Conservation (phyloP, 2,888 invertebrate genomes). For the Copidosoma aretas region DNA sequence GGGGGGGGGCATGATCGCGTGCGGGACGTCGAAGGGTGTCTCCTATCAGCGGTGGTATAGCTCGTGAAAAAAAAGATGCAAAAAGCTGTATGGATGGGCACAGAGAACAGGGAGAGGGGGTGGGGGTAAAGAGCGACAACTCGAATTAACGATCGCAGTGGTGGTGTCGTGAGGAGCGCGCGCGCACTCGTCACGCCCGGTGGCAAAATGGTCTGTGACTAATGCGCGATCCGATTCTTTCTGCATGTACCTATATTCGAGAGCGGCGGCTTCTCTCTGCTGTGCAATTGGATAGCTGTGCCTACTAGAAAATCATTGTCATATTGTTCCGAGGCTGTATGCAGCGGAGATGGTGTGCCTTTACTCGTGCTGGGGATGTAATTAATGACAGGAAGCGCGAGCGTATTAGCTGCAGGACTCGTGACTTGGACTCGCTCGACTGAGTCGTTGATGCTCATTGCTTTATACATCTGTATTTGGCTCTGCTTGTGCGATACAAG, state of each 20-base stretch:
- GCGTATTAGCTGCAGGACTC: slow-evolving; percentile 39
- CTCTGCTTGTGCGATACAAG: background rate
- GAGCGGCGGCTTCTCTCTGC: slow-evolving; percentile 13
- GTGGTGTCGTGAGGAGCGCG: slow-evolving; percentile 36
- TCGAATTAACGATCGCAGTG: slow-evolving; percentile 56
- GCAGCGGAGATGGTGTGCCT: slow-evolving; percentile 15
- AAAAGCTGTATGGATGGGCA: too few species aligned
- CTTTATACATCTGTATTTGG: background rate
- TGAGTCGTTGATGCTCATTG: slow-evolving; percentile 25
- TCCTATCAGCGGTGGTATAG: background rate
- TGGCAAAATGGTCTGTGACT: slow-evolving; percentile 62
- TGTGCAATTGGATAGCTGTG: slow-evolving; percentile 16
- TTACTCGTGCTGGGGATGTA: slow-evolving; percentile 45
- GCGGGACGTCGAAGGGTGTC: too few species aligned
- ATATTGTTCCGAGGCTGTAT: slow-evolving; percentile 50
- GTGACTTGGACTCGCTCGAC: slow-evolving; percentile 37
- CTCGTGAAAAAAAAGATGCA: slow-evolving; percentile 18
- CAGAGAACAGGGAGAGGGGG: slow-evolving; percentile 4
- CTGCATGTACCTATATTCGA: slow-evolving; percentile 48
- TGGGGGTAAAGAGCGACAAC: slow-evolving; percentile 28
- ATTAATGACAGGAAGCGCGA: slow-evolving; percentile 52
- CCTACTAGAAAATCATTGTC: slow-evolving; percentile 54
- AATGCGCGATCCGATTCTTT: slow-evolving; percentile 55
- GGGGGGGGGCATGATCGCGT: too few species aligned
- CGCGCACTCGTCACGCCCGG: slow-evolving; percentile 63